phyloP scores from a whole-genome alignment of 1,140 invertebrate species.

The Trissolcus basalis region DNA sequence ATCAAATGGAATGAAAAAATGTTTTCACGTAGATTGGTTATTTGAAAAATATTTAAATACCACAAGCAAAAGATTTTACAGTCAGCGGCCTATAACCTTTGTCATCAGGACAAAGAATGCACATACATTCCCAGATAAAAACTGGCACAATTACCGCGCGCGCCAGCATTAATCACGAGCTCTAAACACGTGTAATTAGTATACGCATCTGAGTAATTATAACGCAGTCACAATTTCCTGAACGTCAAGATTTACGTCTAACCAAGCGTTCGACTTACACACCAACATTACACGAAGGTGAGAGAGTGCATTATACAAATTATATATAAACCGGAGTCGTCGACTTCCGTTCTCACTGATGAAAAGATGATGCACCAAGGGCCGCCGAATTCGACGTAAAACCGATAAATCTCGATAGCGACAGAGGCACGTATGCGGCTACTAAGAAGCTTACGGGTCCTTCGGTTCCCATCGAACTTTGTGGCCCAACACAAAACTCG shows the following conservation, averaged over 20 bases:
- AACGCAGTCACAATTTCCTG: slow-evolving; percentile 21
- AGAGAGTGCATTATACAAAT: slow-evolving; percentile 32
- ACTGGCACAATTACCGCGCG: slow-evolving; percentile 30
- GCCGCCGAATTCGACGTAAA: slow-evolving; percentile 56
- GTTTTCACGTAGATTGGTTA: too few relatives aligned
- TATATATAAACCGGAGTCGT: slow-evolving; percentile 50
- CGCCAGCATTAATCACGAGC: slow-evolving; percentile 27
- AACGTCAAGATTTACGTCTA: slow-evolving; percentile 8
- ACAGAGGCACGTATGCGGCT: slow-evolving; percentile 67
- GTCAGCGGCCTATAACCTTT: slow-evolving; percentile 33
- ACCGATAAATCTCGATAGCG: slow-evolving; percentile 74
- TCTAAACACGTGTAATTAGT: slow-evolving; percentile 36
- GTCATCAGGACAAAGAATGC: slow-evolving; percentile 26
- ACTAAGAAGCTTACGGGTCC: slow-evolving; percentile 73
- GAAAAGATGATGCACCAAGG: slow-evolving; percentile 3
- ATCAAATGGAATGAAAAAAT: too few relatives aligned
- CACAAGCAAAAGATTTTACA: slow-evolving; percentile 13
- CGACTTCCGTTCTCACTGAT: slow-evolving; percentile 72
- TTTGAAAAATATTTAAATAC: slow-evolving; percentile 16
- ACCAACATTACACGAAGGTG: slow-evolving; percentile 26
- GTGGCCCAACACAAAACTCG: slow-evolving; percentile 72
- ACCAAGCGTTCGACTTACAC: slow-evolving; percentile 19
- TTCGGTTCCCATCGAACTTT: slow-evolving; percentile 72
- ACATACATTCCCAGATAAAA: slow-evolving; percentile 30
- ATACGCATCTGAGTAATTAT: slow-evolving; percentile 39